These are phyloP conservation scores for Phortica okadai DNA, from an alignment of 2,888 invertebrate species.

Conservation along the genomic window DNA sequence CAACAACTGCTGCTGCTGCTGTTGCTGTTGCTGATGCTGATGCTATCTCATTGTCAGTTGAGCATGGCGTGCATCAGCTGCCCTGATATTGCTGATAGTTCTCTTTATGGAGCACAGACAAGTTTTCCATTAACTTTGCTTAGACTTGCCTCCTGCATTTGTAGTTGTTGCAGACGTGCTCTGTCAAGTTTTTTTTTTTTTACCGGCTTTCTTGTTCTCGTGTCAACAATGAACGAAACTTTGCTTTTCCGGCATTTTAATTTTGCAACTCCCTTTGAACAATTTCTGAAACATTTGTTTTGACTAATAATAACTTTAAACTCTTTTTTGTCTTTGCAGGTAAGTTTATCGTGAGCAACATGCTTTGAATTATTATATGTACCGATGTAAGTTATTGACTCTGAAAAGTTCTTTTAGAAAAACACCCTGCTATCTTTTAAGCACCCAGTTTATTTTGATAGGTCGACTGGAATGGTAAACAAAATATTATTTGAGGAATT, in stretches of 20 bases:
- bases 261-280: not conserved
- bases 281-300: not conserved
- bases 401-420: not conserved
- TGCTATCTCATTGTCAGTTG: not conserved
- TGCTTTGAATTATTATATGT: not conserved
- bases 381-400: not conserved
- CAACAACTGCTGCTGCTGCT: not conserved
- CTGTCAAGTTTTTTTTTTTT: not conserved
- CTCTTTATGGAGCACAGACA: not conserved
- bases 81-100: not conserved
- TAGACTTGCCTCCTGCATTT: not conserved
- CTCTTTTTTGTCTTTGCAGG: slow-evolving; percentile 8
- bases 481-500: slow-evolving; percentile 9
- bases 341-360: slow-evolving; percentile 4
- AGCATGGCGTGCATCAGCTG: slow-evolving; percentile 18
- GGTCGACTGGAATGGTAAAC: slow-evolving; percentile 22
- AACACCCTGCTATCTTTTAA: not conserved
- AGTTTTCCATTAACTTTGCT: not conserved
- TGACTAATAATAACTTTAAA: not conserved
- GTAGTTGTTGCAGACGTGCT: not conserved
- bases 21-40: not conserved
- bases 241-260: not conserved
- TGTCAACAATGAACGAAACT: not conserved
- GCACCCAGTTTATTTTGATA: slow-evolving; percentile 19
- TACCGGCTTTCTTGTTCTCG: not conserved